phyloP scores from a whole-genome alignment of 1,140 invertebrate genomes.

The honey bee (Apis mellifera) region DNA sequence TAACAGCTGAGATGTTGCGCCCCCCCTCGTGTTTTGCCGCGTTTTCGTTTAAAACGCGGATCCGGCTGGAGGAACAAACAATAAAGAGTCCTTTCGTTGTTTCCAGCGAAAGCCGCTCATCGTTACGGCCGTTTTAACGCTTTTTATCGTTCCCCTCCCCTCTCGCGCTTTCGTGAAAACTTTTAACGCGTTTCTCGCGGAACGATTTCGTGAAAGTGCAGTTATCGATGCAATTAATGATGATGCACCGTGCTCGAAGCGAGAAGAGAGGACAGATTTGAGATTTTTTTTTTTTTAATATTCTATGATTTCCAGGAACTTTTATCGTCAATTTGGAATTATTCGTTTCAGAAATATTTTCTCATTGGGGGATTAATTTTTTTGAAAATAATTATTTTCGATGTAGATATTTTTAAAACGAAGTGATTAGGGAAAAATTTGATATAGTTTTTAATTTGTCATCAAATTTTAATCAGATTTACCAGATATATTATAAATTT shows the following conservation, averaged over 20 bases:
- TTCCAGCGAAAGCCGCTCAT: constrained; percentile 11
- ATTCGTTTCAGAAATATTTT: too few species aligned
- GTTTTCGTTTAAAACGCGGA: constrained; percentile 35
- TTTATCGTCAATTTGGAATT: too few species aligned
- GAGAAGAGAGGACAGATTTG: neutral
- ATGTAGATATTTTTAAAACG: too few species aligned
- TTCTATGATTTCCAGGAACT: too few species aligned
- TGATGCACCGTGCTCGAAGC: neutral
- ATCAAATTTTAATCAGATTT: too few species aligned
- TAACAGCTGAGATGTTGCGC: constrained; percentile 27
- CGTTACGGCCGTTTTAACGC: constrained; percentile 21
- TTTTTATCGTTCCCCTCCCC: constrained; percentile 1
- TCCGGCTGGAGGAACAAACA: constrained; percentile 36
- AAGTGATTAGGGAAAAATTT: too few species aligned
- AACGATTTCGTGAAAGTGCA: constrained; percentile 23
- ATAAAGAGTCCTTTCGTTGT: constrained; percentile 14
- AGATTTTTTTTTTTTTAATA: too few species aligned
- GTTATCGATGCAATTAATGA: constrained; percentile 22
- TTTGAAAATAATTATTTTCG: too few species aligned
- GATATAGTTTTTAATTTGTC: too few species aligned
- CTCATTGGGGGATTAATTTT: too few species aligned
- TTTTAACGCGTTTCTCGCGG: neutral
- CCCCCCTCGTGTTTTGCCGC: constrained; percentile 21
- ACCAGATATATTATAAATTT: too few species aligned
- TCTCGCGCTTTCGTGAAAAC: constrained; percentile 10